Evolutionary conservation across 2,888 invertebrate genomes (phyloP).

Genomic region (Papilio protenor): DNA sequence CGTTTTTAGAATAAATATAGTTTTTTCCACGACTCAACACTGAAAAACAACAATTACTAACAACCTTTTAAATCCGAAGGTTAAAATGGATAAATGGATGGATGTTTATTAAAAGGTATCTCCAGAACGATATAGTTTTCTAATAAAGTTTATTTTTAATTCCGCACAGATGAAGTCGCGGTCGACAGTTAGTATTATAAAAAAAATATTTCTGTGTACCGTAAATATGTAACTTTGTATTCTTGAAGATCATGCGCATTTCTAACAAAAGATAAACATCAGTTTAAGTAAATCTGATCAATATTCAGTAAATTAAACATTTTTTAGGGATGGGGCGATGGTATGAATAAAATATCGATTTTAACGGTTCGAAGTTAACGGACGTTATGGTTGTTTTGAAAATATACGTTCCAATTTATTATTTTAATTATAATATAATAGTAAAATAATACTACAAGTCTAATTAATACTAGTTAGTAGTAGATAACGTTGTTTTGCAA

Average conservation of each 20-base stretch:
- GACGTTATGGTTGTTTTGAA: conserved; percentile 23
- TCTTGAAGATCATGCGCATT: conserved; percentile 41
- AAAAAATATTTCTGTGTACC: background rate
- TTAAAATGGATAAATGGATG: no score
- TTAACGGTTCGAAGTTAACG: conserved; percentile 40
- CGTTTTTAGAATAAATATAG: no score
- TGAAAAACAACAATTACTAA: background rate
- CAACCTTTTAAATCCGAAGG: no score
- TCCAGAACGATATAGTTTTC: no score
- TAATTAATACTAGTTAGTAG: background rate
- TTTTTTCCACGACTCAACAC: background rate
- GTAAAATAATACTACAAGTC: background rate
- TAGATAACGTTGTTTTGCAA: conserved; percentile 8
- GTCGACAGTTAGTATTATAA: no score
- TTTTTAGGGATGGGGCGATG: conserved; percentile 48
- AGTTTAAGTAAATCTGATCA: conserved; percentile 50
- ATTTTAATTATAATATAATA: background rate
- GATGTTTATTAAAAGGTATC: no score
- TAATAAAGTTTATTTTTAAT: no score
- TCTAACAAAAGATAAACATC: conserved; percentile 51
- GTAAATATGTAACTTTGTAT: background rate
- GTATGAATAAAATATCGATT: conserved; percentile 47
- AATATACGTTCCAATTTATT: background rate
- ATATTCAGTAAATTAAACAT: conserved; percentile 52
- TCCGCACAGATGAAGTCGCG: no score